Conservation (phyloP, 2,113 vertebrate species). For the Hucho hucho region DNA sequence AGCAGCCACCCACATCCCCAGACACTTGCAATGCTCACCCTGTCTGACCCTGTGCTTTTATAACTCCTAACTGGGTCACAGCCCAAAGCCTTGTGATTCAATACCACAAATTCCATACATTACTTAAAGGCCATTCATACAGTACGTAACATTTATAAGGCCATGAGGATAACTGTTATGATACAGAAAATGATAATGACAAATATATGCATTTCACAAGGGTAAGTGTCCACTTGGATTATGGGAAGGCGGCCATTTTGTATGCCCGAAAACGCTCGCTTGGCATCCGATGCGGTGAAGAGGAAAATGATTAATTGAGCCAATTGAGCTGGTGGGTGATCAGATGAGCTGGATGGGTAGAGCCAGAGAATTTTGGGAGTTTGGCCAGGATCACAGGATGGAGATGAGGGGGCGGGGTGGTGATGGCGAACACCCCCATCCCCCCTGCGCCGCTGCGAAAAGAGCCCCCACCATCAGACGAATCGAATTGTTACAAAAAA, state of each 20-base stretch:
- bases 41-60: slow-evolving; percentile 23
- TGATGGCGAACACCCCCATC: background rate
- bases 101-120: slow-evolving; percentile 38
- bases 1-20: slow-evolving; percentile 2
- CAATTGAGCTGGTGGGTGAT: slow-evolving; percentile 41
- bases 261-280: slow-evolving; percentile 49
- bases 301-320: slow-evolving; percentile 39
- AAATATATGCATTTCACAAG: slow-evolving; percentile 13
- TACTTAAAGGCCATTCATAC: background rate
- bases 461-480: slow-evolving; percentile 7
- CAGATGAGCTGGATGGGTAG: slow-evolving; percentile 32
- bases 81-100: slow-evolving; percentile 23
- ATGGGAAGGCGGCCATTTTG: slow-evolving; percentile 52
- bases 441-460: slow-evolving; percentile 26
- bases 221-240: slow-evolving; percentile 29
- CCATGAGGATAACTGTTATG: background rate
- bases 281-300: slow-evolving; percentile 40
- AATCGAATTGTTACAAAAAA: background rate
- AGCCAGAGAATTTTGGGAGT: slow-evolving; percentile 34
- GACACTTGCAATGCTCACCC: slow-evolving; percentile 27
- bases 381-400: slow-evolving; percentile 26
- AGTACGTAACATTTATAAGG: background rate
- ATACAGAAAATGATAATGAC: background rate
- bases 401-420: background rate
- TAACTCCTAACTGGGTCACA: slow-evolving; percentile 36